Conservation (phyloP, 2,797 vertebrate species). For the Macrochelys suwanniensis region DNA sequence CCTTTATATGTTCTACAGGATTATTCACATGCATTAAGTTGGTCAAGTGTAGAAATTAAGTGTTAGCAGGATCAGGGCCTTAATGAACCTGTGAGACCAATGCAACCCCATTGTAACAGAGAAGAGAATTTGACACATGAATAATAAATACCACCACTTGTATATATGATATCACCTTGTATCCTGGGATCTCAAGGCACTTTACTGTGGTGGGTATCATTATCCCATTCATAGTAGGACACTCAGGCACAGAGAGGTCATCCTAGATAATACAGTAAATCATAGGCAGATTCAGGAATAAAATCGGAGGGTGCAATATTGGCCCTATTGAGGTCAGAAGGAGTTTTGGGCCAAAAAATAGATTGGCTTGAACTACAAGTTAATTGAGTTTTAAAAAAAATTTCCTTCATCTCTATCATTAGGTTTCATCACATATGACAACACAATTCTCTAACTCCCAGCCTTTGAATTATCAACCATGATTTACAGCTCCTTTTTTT, state of each 20-base stretch:
- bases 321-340: not conserved
- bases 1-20: not conserved
- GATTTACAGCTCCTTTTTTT: not conserved
- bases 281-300: accelerated
- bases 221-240: not conserved
- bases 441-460: not conserved
- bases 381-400: no score
- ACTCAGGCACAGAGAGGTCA: not conserved
- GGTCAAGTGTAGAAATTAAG: not conserved
- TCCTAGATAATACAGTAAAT: not conserved
- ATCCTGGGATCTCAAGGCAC: not conserved
- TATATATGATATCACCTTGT: not conserved
- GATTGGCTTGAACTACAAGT: not conserved
- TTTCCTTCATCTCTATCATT: not conserved
- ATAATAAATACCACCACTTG: accelerated
- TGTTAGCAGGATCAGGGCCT: not conserved
- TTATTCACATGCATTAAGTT: accelerated
- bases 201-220: not conserved
- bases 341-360: not conserved
- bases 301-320: not conserved
- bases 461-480: not conserved
- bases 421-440: not conserved
- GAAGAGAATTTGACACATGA: accelerated
- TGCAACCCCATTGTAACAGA: not conserved
- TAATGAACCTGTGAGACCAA: not conserved